Base-by-base conservation (phyloP, 2,888 invertebrate genomes). In the Dugesia japonica region DNA sequence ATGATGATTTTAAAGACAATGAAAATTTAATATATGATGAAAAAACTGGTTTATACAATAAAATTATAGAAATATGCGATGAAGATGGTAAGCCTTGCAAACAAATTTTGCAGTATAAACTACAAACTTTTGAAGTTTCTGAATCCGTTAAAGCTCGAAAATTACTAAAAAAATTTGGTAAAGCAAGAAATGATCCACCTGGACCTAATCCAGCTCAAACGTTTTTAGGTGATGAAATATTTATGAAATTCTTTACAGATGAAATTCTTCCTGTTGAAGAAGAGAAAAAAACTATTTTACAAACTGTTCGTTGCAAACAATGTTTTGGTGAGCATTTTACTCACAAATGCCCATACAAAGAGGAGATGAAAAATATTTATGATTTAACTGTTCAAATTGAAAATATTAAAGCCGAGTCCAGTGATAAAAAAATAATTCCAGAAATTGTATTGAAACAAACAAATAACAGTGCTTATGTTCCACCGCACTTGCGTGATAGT, bases 161-260 rank as follows among this genome's bases (percentile, higher is more conserved):
- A 82, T 85, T 90, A 72, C 94, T 92, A 93, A 88, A 89, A 75
- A 98, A 98, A 85, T 98, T 94, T 86, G 98, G 98, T 13, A 90
- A 90, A 80, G 92, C 92, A 0, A 88, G 88, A 17, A 88, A 87
- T 82, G 97, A 98, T 83, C 91, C 93, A 81, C 91, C 94, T 20
- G 95, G 97, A 0, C 97, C 97, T 0, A 94, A 97, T 85, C 92
- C 94, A 23, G 91, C 94, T n/a, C 97, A 94, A 1, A 98, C 97
- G 0, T 91, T 93, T 82, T 91, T 92, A 0, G 90, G 91, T 79
- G 97, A 97, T 87, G 94, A 94, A 87, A 92, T 97, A 7, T 91
- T 89, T 82, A 92, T 98, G 92, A 93, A 85, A 82, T 87, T 86
- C 80, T 83, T 85, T 0, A 81, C 83, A 23, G 83, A 82, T 76